These are phyloP conservation scores for Tyto alba DNA, from an alignment of 2,113 vertebrate species.

Conservation along the genomic window DNA sequence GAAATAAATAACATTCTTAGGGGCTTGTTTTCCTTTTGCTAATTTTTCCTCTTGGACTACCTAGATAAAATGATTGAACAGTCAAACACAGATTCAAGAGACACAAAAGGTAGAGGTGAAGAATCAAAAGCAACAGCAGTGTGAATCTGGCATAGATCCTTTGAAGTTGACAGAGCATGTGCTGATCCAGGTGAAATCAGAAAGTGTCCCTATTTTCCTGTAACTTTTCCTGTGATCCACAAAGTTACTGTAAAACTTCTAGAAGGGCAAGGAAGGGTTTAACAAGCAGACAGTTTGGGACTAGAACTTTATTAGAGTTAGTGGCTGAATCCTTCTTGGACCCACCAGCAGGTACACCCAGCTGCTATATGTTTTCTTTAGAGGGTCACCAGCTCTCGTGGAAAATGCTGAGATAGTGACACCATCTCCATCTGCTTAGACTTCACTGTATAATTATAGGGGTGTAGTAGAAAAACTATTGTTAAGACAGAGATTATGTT, in stretches of 20 bases:
- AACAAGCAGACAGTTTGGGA: background rate
- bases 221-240: background rate
- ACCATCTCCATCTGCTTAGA: background rate
- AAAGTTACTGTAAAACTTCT: background rate
- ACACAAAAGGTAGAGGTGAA: background rate
- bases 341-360: background rate
- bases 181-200: background rate
- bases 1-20: background rate
- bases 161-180: background rate
- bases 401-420: background rate
- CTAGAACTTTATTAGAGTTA: background rate
- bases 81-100: background rate
- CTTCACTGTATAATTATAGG: background rate
- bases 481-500: background rate
- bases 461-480: background rate
- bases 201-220: background rate
- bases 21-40: background rate
- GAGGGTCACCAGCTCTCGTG: background rate
- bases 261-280: background rate
- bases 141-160: background rate
- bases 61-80: background rate
- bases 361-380: fast-evolving
- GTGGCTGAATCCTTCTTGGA: background rate
- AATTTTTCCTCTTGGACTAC: background rate
- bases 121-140: background rate